Evolutionary conservation across 2,797 vertebrate species (phyloP).

Genomic region (Muscicapa striata): DNA sequence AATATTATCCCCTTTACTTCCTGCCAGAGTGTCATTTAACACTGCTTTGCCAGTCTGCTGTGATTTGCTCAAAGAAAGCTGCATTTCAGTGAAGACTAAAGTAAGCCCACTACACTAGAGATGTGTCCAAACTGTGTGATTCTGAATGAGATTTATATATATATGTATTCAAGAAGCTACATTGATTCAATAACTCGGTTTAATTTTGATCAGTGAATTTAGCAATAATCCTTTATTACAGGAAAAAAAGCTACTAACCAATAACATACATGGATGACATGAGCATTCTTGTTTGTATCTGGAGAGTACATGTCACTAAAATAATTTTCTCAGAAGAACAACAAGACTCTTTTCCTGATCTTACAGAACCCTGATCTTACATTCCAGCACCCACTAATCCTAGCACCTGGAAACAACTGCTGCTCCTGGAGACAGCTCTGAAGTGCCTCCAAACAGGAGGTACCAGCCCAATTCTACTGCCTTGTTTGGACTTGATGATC

Average conservation of each 20-base stretch:
- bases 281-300: not conserved
- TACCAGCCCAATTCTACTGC: not conserved
- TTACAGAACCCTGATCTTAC: not conserved
- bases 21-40: slow-evolving; percentile 46
- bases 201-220: not conserved
- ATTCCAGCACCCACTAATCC: not conserved
- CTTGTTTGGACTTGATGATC: not conserved
- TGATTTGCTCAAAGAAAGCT: not conserved
- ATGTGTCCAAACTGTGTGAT: not conserved
- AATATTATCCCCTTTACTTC: slow-evolving; percentile 63
- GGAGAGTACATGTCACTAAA: not conserved
- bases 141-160: not conserved
- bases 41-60: not conserved
- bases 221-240: not conserved
- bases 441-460: not conserved
- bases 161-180: not conserved
- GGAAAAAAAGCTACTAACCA: not conserved
- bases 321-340: not conserved
- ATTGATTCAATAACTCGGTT: not conserved
- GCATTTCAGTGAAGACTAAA: not conserved
- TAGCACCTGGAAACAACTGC: not conserved
- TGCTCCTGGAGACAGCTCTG: not conserved
- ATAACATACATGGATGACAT: not conserved
- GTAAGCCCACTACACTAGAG: not conserved
- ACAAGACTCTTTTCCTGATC: not conserved